Conservation (phyloP, 23 tunicate genomes). For the Oikopleura albicans region DNA sequence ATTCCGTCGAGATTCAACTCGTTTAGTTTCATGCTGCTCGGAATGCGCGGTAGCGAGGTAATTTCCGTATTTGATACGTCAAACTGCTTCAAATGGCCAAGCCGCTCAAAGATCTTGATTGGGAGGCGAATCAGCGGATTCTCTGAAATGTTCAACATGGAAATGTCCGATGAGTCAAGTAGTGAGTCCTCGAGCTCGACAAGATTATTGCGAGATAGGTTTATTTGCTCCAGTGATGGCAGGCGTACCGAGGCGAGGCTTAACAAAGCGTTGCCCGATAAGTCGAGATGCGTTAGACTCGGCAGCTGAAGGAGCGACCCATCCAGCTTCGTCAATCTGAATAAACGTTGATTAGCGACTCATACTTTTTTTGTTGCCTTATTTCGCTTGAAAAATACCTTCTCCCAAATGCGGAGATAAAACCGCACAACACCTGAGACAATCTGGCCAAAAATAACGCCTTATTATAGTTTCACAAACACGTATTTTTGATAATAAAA, state of each 20-base stretch:
- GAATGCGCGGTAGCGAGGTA: background rate
- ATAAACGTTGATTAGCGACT: background rate
- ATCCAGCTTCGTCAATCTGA: background rate
- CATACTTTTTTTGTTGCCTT: background rate
- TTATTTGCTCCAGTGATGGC: background rate
- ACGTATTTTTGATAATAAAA: no score
- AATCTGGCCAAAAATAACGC: no score
- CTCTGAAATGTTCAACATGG: background rate
- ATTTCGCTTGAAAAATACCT: background rate
- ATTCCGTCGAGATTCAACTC: background rate
- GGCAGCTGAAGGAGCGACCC: background rate
- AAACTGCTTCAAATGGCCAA: background rate
- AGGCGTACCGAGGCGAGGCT: background rate
- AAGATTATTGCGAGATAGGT: background rate
- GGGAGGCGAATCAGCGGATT: background rate
- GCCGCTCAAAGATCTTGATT: background rate
- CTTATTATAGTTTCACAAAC: no score
- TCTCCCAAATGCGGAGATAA: no score
- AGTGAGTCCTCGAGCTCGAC: background rate
- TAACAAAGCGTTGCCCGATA: background rate
- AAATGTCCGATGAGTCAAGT: background rate
- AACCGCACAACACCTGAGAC: no score
- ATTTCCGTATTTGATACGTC: background rate
- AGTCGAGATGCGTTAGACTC: conserved; percentile 2
- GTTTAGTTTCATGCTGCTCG: background rate